phyloP scores from a whole-genome alignment of 2,888 invertebrate genomes.

The Cepaea hortensis region DNA sequence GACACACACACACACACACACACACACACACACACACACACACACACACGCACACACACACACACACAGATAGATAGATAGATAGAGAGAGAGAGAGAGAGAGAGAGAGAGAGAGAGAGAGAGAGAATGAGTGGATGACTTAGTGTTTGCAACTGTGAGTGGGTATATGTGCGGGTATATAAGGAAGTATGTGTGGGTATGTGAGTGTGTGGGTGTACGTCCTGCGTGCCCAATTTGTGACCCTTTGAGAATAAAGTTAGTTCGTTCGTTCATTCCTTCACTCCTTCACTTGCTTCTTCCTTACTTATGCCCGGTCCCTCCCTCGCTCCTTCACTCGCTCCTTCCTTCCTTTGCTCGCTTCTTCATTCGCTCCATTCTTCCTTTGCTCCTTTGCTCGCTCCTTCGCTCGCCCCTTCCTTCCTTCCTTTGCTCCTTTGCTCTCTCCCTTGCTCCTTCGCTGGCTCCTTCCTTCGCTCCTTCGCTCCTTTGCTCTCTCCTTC shows the following conservation, averaged over 20 bases:
- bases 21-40: not conserved
- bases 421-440: not conserved
- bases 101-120: conserved; percentile 8
- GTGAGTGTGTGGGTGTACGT: too few species aligned
- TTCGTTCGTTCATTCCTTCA: too few species aligned
- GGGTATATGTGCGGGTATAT: too few species aligned
- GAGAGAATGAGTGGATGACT: too few species aligned
- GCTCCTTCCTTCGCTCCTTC: not conserved
- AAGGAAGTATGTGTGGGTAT: too few species aligned
- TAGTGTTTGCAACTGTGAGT: too few species aligned
- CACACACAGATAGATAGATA: not conserved
- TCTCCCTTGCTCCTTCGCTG: not conserved
- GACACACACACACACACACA: not conserved
- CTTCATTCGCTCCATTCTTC: not conserved
- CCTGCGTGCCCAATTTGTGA: not conserved
- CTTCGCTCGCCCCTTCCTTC: not conserved
- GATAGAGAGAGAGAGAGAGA: not conserved
- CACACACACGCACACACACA: not conserved
- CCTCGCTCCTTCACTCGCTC: too few species aligned
- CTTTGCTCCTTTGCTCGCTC: not conserved
- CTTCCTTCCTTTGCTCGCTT: too few species aligned
- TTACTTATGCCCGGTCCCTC: too few species aligned
- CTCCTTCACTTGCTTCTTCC: too few species aligned
- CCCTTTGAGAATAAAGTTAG: too few species aligned
- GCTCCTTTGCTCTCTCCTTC: not conserved